Evolutionary conservation across 2,888 invertebrate species (phyloP).

Genomic region (Quadriops clusia): DNA sequence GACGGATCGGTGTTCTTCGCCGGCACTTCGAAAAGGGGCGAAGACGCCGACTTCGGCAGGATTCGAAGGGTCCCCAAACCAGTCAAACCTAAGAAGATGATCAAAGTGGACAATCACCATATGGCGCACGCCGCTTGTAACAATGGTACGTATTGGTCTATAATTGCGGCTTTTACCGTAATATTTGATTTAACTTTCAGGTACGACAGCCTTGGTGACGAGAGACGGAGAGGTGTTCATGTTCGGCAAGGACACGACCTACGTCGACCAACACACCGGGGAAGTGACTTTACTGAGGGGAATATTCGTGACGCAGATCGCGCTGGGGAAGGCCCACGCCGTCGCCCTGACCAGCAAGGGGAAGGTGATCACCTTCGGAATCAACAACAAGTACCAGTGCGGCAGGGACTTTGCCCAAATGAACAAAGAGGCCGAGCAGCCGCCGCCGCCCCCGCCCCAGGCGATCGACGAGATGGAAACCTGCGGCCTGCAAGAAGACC

Average conservation of each 20-base stretch:
- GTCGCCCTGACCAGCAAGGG: conserved; percentile 80
- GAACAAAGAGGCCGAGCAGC: conserved; percentile 49
- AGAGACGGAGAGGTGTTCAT: conserved; percentile 81
- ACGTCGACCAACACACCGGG: conserved; percentile 57
- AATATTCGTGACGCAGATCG: conserved; percentile 48
- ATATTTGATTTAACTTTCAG: too few species aligned
- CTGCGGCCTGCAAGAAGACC: conserved; percentile 37
- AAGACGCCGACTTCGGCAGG: conserved; percentile 76
- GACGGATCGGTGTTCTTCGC: conserved; percentile 82
- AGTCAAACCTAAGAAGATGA: conserved; percentile 84
- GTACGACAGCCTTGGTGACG: conserved; percentile 86
- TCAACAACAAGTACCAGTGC: conserved; percentile 97
- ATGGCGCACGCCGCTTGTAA: conserved; percentile 82
- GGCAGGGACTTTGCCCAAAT: conserved; percentile 68
- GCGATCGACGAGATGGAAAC: conserved; percentile 52
- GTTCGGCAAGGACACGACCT: conserved; percentile 88
- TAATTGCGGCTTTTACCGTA: too few species aligned
- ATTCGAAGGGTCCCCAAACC: conserved; percentile 79
- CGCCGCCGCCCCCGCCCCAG: too few species aligned
- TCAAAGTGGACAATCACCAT: conserved; percentile 75
- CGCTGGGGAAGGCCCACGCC: conserved; percentile 93
- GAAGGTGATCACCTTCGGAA: conserved; percentile 87
- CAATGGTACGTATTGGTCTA: too few species aligned
- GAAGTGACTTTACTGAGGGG: conserved; percentile 32
- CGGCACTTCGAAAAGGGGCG: conserved; percentile 82